Evolutionary conservation across 1,140 invertebrate species (phyloP).

Genomic region (Diorhabda elongata): DNA sequence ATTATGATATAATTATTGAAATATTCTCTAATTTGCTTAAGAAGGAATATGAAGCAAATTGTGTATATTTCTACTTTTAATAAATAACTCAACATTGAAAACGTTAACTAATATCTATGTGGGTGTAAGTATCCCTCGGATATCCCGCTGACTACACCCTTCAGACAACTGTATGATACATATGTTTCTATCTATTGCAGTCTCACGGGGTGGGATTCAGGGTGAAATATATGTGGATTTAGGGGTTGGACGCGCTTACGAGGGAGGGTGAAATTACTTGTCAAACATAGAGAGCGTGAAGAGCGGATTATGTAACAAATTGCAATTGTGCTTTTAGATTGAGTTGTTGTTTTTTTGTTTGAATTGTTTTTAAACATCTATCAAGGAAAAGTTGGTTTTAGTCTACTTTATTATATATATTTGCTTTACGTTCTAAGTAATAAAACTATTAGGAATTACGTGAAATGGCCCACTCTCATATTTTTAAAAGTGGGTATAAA

Average conservation of each 20-base stretch:
- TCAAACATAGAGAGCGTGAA: slow-evolving; percentile 38
- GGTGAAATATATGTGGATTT: neutral
- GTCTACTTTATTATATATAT: too few species aligned
- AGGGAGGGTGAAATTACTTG: slow-evolving; percentile 33
- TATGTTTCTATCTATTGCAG: slow-evolving; percentile 36
- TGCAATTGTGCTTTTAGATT: slow-evolving; percentile 31
- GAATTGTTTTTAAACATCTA: neutral
- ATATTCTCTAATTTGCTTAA: too few species aligned
- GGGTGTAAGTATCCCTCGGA: neutral
- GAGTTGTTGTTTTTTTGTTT: slow-evolving; percentile 37
- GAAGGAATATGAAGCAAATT: too few species aligned
- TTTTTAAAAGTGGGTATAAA: too few species aligned
- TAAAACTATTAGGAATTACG: too few species aligned
- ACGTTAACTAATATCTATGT: too few species aligned
- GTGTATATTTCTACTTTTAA: too few species aligned
- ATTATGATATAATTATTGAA: too few species aligned
- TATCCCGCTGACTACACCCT: neutral
- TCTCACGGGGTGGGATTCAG: slow-evolving; percentile 25
- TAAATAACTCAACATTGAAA: too few species aligned
- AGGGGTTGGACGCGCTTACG: neutral
- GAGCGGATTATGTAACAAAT: slow-evolving; percentile 41
- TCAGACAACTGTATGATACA: slow-evolving; percentile 31
- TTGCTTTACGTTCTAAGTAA: too few species aligned
- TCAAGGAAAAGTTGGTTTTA: too few species aligned
- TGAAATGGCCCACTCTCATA: too few species aligned